Base-by-base conservation (phyloP, 2,888 invertebrate species). In the Cryptosula pallasiana region DNA sequence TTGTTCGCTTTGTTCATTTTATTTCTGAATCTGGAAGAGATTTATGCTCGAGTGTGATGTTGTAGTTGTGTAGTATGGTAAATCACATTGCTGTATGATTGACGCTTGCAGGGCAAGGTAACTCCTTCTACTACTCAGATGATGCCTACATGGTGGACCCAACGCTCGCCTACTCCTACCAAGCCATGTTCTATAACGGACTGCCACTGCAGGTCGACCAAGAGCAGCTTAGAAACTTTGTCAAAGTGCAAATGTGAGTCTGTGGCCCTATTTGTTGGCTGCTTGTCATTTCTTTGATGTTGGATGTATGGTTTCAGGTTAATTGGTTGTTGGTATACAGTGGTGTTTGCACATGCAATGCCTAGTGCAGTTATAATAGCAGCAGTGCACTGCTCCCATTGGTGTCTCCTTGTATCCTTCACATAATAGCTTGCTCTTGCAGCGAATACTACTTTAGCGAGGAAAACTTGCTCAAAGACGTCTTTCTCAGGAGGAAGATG, bases 401-500 rank as follows among this genome's bases (percentile, higher is more conserved):
- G n/a, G n/a, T n/a, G n/a, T n/a, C n/a, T n/a, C n/a, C n/a, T n/a
- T n/a, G n/a, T n/a, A n/a, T n/a, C n/a, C n/a, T n/a, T n/a, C n/a
- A n/a, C n/a, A n/a, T n/a, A 45, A 45, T 13, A 45, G 9, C 20
- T 69, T 23, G 57, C n/a, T 76, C 73, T 87, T 89, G 55, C 88
- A 98, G 97, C 83, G 98, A 99, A 87, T 99, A 99, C 87, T 99
- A 99, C 89, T 98, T 99, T 88, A 95, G 95, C 79, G 91, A 92
- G 77, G 96, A 96, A 81, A 99, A 99, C 87, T 88, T 99, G 73
- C 90, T 92, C 78, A 90, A 93, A 79, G 99, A 99, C 84, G 94
- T 97, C 88, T 99, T 94, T 88, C 88, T 99, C 76, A 90, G 98
- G 36, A 90, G 96, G 78, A 95, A 95, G 89, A 99, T 99, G 99